Evolutionary conservation across 2,113 vertebrate species (phyloP).

Genomic region (Caretta caretta): DNA sequence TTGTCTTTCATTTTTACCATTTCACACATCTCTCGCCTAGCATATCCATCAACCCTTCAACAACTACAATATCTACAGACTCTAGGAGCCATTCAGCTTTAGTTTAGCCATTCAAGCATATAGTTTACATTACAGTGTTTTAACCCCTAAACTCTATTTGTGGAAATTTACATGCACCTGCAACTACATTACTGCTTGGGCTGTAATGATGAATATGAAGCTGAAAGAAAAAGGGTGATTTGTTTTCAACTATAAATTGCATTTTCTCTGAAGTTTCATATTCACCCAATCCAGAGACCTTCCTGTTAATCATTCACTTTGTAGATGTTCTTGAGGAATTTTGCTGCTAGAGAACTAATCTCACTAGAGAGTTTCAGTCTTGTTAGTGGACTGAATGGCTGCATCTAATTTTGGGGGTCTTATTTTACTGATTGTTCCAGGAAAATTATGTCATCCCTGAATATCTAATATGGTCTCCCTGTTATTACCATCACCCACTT

Average conservation of each 20-base stretch:
- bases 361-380: not conserved
- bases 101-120: not conserved
- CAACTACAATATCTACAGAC: not conserved
- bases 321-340: not conserved
- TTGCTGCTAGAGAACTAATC: not conserved
- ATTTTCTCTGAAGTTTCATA: not conserved
- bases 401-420: not conserved
- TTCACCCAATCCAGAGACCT: not conserved
- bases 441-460: not conserved
- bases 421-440: not conserved
- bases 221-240: not conserved
- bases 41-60: not conserved
- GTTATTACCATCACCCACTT: not conserved
- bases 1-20: not conserved
- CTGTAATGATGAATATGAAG: not conserved
- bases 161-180: not conserved
- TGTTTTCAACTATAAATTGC: not conserved
- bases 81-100: not conserved
- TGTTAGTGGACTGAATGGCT: not conserved
- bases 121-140: not conserved
- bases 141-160: not conserved
- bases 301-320: not conserved
- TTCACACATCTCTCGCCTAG: not conserved
- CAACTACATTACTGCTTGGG: not conserved
- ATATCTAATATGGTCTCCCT: not conserved